Evolutionary conservation across 1,140 invertebrate species (phyloP).

Genomic region (Procambarus clarkii): DNA sequence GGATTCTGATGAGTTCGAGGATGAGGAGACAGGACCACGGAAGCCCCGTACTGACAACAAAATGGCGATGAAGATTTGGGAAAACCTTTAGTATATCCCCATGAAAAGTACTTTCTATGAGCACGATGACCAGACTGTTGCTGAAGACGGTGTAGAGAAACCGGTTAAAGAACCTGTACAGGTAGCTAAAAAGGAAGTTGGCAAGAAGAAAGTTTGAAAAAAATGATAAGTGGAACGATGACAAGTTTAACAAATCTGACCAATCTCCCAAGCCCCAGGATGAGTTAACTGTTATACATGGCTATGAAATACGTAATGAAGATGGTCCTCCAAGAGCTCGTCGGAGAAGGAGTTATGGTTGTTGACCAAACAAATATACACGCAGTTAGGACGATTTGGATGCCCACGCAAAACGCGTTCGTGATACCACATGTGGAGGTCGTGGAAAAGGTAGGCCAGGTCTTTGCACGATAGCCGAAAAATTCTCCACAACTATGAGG

Average conservation of each 20-base stretch:
- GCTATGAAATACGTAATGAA: conserved; percentile 95
- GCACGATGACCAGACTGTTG: conserved; percentile 88
- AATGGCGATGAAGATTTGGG: conserved; percentile 95
- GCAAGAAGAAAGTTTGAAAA: conserved; percentile 78
- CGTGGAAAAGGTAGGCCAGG: conserved; percentile 39
- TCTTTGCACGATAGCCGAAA: conserved; percentile 26
- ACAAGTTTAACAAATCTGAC: conserved; percentile 87
- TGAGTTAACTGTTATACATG: conserved; percentile 91
- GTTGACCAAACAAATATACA: conserved; percentile 93
- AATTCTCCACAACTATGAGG: conserved; percentile 57
- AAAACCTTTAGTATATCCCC: conserved; percentile 97
- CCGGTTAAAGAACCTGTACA: conserved; percentile 45
- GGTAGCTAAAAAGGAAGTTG: conserved; percentile 62
- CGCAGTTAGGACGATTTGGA: conserved; percentile 94
- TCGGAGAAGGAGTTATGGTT: conserved; percentile 88
- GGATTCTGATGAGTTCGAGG: too few relatives aligned
- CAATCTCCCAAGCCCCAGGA: conserved; percentile 91
- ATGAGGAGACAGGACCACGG: too few relatives aligned
- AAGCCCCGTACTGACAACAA: too few relatives aligned
- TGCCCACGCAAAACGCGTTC: conserved; percentile 82
- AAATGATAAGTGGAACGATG: conserved; percentile 91
- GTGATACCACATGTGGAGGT: conserved; percentile 67
- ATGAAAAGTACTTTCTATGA: conserved; percentile 98
- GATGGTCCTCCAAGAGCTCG: conserved; percentile 92
- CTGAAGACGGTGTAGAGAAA: conserved; percentile 73